Evolutionary conservation across 2,113 vertebrate genomes (phyloP).

Genomic region (Notarius lentiginosus): DNA sequence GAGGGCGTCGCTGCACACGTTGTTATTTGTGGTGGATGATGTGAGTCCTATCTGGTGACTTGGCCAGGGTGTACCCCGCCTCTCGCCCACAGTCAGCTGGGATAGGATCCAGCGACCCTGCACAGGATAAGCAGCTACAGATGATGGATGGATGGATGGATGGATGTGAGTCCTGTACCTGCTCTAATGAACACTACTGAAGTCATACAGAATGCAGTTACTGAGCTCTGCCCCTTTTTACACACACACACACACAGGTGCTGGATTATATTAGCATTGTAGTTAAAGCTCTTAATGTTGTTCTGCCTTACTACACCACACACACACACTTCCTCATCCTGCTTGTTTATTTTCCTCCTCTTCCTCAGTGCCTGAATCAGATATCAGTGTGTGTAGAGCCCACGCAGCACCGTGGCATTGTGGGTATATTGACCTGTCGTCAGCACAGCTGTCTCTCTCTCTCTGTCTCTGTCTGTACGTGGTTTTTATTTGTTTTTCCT

Average conservation of each 20-base stretch:
- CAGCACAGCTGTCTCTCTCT: neutral
- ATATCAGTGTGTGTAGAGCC: neutral
- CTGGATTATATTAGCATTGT: neutral
- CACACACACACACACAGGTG: neutral
- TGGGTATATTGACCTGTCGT: neutral
- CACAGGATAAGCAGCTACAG: too few relatives aligned
- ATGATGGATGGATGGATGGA: too few relatives aligned
- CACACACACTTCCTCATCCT: neutral
- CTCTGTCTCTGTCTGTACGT: neutral
- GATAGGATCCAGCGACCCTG: too few relatives aligned
- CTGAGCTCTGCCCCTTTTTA: neutral
- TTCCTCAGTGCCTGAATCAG: constrained; percentile 65
- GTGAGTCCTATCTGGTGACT: too few relatives aligned
- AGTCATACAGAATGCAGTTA: neutral
- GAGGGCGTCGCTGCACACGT: neutral
- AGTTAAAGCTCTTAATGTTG: constrained; percentile 23
- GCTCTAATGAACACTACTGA: constrained; percentile 42
- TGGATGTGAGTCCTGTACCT: neutral
- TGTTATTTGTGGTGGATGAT: neutral
- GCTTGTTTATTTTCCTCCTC: constrained; percentile 1
- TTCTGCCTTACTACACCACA: constrained; percentile 59
- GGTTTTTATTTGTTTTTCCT: neutral
- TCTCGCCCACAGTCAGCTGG: too few relatives aligned
- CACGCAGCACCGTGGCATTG: neutral
- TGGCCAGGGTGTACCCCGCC: too few relatives aligned